These are phyloP conservation scores for Disparrhopalites patrizii DNA, from an alignment of 2,888 invertebrate genomes.

Conservation along the genomic window DNA sequence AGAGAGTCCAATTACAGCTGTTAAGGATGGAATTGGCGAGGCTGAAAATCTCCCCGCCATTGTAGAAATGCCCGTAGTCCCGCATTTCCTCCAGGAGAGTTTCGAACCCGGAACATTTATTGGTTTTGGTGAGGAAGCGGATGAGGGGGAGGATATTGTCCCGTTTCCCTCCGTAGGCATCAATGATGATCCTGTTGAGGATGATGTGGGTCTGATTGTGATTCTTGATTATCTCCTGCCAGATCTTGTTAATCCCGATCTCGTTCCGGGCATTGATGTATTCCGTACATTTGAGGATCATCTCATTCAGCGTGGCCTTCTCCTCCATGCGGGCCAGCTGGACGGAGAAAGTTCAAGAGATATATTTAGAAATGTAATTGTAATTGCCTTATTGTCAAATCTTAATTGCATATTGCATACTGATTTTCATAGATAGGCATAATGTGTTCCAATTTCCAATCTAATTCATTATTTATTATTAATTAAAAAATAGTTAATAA, in stretches of 20 bases:
- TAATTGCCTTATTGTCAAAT: too few relatives aligned
- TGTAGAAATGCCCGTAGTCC: conserved; percentile 21
- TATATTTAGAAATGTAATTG: too few relatives aligned
- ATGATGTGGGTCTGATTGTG: not conserved
- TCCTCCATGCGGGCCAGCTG: conserved; percentile 19
- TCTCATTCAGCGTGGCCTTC: not conserved
- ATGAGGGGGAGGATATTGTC: conserved; percentile 13
- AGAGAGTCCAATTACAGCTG: not conserved
- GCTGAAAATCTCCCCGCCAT: conserved; percentile 20
- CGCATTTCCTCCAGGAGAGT: conserved; percentile 19
- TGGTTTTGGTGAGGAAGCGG: conserved; percentile 12
- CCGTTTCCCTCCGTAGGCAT: conserved; percentile 16
- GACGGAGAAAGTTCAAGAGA: not conserved
- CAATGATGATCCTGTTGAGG: conserved; percentile 12
- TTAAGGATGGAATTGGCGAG: conserved; percentile 8
- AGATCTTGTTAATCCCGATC: conserved; percentile 6
- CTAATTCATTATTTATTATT: not conserved
- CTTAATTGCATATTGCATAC: too few relatives aligned
- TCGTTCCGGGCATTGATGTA: conserved; percentile 18
- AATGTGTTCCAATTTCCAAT: too few relatives aligned
- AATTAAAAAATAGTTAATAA: not conserved
- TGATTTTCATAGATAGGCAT: too few relatives aligned
- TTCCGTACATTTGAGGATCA: conserved; percentile 8
- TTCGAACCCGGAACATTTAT: conserved; percentile 10
- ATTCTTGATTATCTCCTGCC: conserved; percentile 4